Evolutionary conservation across 2,888 invertebrate genomes (phyloP).

Genomic region (Xestia rhomboidea): DNA sequence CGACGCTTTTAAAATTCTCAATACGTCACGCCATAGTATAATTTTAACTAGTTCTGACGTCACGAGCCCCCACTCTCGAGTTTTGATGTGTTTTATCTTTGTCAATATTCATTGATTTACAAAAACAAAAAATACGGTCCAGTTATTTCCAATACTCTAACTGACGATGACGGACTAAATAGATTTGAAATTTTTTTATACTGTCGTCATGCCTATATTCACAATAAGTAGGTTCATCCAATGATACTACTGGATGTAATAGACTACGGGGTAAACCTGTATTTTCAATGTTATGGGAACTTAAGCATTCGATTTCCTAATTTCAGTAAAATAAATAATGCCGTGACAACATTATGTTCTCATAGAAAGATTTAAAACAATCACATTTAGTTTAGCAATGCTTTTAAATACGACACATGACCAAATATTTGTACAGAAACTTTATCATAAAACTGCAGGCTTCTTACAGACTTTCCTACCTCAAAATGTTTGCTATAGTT

Average conservation of each 20-base stretch:
- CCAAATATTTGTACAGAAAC: not conserved
- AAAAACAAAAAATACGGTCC: no score
- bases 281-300: not conserved
- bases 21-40: no score
- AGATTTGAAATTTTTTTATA: no score
- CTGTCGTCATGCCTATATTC: no score
- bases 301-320: not conserved
- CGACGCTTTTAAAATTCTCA: no score
- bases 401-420: not conserved
- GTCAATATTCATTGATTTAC: no score
- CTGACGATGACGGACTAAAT: no score
- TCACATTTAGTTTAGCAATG: not conserved
- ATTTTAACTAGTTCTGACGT: no score
- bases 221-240: not conserved
- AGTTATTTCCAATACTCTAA: no score
- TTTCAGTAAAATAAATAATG: not conserved
- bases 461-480: not conserved
- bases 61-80: no score
- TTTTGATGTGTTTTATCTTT: no score
- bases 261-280: not conserved
- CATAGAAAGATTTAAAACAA: not conserved
- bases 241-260: no score
- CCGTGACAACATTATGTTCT: not conserved
- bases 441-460: not conserved
- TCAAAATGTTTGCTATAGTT: conserved; percentile 40